phyloP scores from a whole-genome alignment of 2,888 invertebrate genomes.

The Clitarchus hookeri region DNA sequence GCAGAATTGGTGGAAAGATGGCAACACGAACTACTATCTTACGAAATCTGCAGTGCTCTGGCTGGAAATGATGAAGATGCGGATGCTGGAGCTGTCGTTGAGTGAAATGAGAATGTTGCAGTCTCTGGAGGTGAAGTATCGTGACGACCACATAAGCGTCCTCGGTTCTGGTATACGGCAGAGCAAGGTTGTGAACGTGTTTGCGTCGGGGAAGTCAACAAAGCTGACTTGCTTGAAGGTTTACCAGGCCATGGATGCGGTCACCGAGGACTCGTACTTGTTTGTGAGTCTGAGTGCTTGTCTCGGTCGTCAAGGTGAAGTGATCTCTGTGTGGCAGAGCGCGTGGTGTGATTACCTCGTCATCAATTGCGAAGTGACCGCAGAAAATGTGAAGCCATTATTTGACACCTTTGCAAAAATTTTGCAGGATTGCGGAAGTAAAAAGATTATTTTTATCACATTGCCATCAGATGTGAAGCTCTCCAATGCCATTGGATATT shows the following conservation, averaged over 20 bases:
- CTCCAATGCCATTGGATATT: neutral
- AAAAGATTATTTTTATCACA: constrained; percentile 10
- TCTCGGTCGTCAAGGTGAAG: constrained; percentile 16
- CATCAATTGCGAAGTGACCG: neutral
- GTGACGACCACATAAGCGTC: neutral
- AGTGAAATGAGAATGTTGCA: constrained; percentile 3
- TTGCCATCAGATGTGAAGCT: constrained; percentile 19
- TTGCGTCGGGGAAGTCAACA: neutral
- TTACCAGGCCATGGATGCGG: neutral
- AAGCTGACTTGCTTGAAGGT: neutral
- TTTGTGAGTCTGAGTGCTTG: constrained; percentile 11
- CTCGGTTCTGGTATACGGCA: neutral
- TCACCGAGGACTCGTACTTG: neutral
- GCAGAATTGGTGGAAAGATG: constrained; percentile 28
- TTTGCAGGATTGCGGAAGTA: neutral
- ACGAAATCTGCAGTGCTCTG: constrained; percentile 17
- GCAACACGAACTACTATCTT: constrained; percentile 17
- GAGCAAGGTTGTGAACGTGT: constrained; percentile 18
- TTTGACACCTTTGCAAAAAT: constrained; percentile 20
- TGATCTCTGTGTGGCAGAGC: constrained; percentile 22
- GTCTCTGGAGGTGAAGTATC: neutral
- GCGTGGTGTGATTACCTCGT: constrained; percentile 18
- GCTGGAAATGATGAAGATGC: constrained; percentile 11
- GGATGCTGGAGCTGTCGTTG: constrained; percentile 19
- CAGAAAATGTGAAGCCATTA: neutral